phyloP scores from a whole-genome alignment of 2,888 invertebrate genomes.

The Panopea generosa region DNA sequence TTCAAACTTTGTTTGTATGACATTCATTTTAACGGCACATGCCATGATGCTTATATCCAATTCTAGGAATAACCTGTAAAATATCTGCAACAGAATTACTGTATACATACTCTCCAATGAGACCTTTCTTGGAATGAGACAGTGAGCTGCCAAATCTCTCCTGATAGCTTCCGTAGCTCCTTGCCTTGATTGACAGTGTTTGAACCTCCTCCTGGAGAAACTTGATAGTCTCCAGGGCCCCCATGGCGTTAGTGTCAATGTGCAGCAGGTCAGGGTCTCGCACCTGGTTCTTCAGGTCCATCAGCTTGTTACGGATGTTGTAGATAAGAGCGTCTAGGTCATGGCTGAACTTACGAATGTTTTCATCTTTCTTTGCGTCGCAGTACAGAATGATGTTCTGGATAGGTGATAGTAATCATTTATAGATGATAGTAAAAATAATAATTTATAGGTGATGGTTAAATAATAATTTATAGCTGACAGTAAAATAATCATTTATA shows the following conservation, averaged over 20 bases:
- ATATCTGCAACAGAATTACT: too few species aligned
- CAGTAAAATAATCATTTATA: background rate
- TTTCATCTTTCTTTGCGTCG: constrained; percentile 85
- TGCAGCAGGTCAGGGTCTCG: constrained; percentile 82
- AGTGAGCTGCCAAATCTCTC: constrained; percentile 84
- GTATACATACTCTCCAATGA: constrained; percentile 72
- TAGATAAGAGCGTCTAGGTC: constrained; percentile 82
- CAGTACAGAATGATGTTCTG: constrained; percentile 84
- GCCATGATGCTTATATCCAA: too few species aligned
- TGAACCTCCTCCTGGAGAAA: constrained; percentile 82
- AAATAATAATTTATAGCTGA: too few species aligned
- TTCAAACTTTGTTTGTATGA: too few species aligned
- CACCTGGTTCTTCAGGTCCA: constrained; percentile 81
- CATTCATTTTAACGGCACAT: too few species aligned
- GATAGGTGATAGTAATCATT: too few species aligned
- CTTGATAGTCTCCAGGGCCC: constrained; percentile 82
- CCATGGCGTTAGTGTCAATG: constrained; percentile 80
- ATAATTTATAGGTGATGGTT: too few species aligned
- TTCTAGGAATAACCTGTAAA: too few species aligned
- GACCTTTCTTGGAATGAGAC: constrained; percentile 76
- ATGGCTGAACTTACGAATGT: constrained; percentile 83
- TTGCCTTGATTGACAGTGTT: constrained; percentile 78
- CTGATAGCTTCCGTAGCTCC: constrained; percentile 85
- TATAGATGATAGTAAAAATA: too few species aligned
- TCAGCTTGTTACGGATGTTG: constrained; percentile 79